Conservation (phyloP, 2,113 vertebrate genomes). For the Falcunculus frontatus region DNA sequence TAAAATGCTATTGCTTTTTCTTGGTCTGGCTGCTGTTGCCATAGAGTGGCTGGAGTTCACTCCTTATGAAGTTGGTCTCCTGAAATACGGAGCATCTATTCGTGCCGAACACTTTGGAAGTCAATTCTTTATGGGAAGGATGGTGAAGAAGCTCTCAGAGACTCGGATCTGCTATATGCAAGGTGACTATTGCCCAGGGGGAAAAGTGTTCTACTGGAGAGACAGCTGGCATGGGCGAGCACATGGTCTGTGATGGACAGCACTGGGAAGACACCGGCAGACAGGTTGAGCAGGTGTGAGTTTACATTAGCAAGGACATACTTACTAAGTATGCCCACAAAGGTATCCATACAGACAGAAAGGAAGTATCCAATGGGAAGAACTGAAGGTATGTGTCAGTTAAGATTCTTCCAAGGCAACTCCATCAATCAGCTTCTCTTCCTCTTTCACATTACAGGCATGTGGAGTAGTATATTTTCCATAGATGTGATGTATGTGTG, state of each 20-base stretch:
- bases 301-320: background rate
- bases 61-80: conserved; percentile 76
- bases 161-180: conserved; percentile 71
- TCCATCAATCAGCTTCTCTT: background rate
- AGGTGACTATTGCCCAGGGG: conserved; percentile 49
- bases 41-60: conserved; percentile 83
- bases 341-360: background rate
- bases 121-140: conserved; percentile 77
- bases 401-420: conserved; percentile 20
- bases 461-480: conserved; percentile 83
- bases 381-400: background rate
- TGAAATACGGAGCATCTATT: conserved; percentile 77
- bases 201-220: background rate
- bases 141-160: conserved; percentile 76
- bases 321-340: background rate
- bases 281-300: background rate
- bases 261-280: background rate
- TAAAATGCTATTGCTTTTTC: background rate
- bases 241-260: background rate
- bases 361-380: background rate
- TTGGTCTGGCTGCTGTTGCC: background rate
- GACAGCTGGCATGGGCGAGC: rapidly evolving
- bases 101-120: conserved; percentile 75
- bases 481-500: conserved; percentile 76
- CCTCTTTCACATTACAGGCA: conserved; percentile 48